phyloP scores from a whole-genome alignment of 2,888 invertebrate species.

The Drosophila hawaiiensis region DNA sequence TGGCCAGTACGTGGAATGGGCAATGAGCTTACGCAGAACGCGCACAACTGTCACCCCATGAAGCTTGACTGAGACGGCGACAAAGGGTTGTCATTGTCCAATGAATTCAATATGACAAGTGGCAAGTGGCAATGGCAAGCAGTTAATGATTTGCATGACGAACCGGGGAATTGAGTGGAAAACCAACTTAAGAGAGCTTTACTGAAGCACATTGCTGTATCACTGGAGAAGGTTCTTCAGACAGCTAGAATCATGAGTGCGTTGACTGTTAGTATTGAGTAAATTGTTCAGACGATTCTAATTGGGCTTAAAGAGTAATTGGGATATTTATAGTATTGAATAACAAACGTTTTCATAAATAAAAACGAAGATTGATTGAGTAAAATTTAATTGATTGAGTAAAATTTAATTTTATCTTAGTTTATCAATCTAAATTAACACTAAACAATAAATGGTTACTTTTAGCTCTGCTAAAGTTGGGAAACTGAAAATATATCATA shows the following conservation, averaged over 20 bases:
- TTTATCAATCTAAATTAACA: not conserved
- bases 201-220: constrained; percentile 1
- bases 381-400: not conserved
- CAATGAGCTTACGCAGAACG: constrained; percentile 51
- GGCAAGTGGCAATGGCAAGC: constrained; percentile 14
- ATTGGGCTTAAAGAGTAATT: not conserved
- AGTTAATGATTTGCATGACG: constrained; percentile 35
- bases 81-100: constrained; percentile 20
- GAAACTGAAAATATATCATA: not conserved
- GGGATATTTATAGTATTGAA: not conserved
- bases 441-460: not conserved
- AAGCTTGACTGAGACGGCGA: not conserved
- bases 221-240: not conserved
- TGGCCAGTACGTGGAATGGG: constrained; percentile 59
- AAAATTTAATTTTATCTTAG: not conserved
- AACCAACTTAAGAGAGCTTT: constrained; percentile 13
- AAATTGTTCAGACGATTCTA: not conserved
- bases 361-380: not conserved
- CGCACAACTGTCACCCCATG: constrained; percentile 51
- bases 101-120: constrained; percentile 33
- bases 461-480: not conserved
- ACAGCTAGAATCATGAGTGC: not conserved
- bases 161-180: constrained; percentile 17
- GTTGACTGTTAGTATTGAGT: not conserved
- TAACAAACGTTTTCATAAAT: not conserved